Evolutionary conservation across 2,113 vertebrate species (phyloP), one percentile per base, ranked within the genome.

Genomic region (Crypturellus undulatus): DNA sequence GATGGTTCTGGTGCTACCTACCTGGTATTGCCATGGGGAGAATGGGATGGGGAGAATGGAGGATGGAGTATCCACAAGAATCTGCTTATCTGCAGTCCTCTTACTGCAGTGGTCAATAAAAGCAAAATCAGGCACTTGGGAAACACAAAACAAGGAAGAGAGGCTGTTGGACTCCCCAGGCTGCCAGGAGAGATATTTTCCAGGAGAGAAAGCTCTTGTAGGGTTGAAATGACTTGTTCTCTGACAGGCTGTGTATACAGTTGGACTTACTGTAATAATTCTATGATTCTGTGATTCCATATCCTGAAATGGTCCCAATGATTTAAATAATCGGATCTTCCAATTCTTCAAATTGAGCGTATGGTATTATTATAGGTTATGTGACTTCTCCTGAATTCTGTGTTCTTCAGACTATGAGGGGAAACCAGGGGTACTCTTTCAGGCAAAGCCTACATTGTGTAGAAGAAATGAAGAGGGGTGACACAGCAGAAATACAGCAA

Each of bases 31-130:
- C 60, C 45, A 20, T 28, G 0, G 1, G 64, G n/a, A 56, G 68
- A 24, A 60, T 7, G 54, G 30, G n/a, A n/a, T n/a, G n/a, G n/a
- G n/a, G n/a, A n/a, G n/a, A n/a, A n/a, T n/a, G n/a, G n/a, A n/a
- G 65, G 38, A 34, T 21, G 18, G 32, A 84, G 28, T 51, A 36
- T 13, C 32, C 40, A 81, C 73, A 78, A 65, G 51, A 54, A 71
- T 40, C 12, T 32, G 38, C 56, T 52, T 47, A 25, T 47, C 65
- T 78, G 62, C 40, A 90, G 75, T 56, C 3, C 51, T 92, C 51
- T 75, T 42, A 26, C 20, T 8, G 14, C 3, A 1, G 20, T 58
- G 70, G 43, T 21, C 0, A 0, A 20, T 12, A 65, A 78, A 34
- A 52, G 49, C 64, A 54, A 70, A 81, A 59, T 70, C 28, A 67